A percentile compares a stretch with the other conserved stretches of the same genome.
Evolutionary conservation across 2,888 invertebrate genomes (phyloP).

Genomic region (Acronicta leporina): DNA sequence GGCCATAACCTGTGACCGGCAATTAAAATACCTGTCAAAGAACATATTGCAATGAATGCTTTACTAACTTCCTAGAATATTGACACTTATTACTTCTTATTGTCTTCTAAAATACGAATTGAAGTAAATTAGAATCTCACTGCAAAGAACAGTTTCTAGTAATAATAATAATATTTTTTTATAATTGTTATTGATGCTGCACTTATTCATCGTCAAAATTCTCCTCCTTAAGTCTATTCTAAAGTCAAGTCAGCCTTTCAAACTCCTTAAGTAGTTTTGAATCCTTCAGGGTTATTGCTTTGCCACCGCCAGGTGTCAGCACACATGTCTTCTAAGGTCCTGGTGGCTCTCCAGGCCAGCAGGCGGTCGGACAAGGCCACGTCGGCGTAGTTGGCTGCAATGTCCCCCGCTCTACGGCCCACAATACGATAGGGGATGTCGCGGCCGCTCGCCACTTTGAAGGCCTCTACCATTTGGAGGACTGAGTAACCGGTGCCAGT

Average conservation of each 20-base stretch:
- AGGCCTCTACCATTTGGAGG: constrained; percentile 94
- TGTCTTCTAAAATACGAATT: no score
- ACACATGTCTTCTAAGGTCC: constrained; percentile 95
- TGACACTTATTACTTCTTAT: no score
- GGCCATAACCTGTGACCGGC: no score
- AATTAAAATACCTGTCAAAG: no score
- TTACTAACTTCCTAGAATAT: no score
- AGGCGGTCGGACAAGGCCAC: constrained; percentile 92
- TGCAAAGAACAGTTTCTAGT: no score
- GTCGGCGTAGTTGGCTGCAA: constrained; percentile 95
- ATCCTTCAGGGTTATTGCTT: constrained; percentile 94
- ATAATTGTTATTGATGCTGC: no score
- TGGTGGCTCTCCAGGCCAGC: constrained; percentile 95
- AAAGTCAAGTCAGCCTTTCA: not conserved
- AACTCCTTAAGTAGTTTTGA: constrained; percentile 55
- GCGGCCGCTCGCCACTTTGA: constrained; percentile 93
- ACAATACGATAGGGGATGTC: constrained; percentile 92
- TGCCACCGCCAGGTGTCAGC: constrained; percentile 97
- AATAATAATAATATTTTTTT: no score
- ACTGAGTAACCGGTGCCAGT: constrained; percentile 96
- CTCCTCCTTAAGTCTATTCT: not conserved
- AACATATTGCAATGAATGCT: no score
- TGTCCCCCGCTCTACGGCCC: constrained; percentile 94
- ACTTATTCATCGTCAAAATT: no score
- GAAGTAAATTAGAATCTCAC: no score